phyloP scores from a whole-genome alignment of 2,113 vertebrate genomes.

The Sander lucioperca region DNA sequence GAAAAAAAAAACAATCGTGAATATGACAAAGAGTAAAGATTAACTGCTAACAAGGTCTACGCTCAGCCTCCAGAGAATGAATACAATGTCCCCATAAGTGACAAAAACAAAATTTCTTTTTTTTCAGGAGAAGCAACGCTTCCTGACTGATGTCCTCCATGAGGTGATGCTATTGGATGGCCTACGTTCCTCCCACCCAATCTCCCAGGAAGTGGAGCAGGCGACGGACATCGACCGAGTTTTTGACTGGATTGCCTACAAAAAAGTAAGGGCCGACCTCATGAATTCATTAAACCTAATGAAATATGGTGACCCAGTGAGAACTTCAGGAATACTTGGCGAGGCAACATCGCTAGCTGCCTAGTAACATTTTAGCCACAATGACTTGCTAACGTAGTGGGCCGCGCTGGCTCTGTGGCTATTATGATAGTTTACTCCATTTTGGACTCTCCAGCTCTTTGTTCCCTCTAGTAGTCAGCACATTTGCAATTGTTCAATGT shows the following conservation, averaged over 20 bases:
- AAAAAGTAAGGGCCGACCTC: conserved; percentile 85
- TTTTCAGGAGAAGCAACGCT: conserved; percentile 95
- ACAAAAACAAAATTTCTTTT: neutral
- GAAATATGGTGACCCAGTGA: neutral
- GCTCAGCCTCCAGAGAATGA: neutral
- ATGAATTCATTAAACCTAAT: neutral
- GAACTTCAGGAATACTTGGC: neutral
- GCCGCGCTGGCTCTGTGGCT: neutral
- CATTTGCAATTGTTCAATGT: neutral
- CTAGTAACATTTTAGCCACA: neutral
- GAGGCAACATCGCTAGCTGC: neutral
- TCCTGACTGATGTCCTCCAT: conserved; percentile 96
- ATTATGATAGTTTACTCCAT: neutral
- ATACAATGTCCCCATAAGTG: neutral
- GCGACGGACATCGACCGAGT: conserved; percentile 95
- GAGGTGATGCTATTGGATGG: conserved; percentile 98
- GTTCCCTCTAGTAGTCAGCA: neutral
- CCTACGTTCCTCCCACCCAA: conserved; percentile 94
- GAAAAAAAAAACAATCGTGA: too few relatives aligned
- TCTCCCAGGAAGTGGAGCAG: conserved; percentile 94
- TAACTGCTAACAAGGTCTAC: too few relatives aligned
- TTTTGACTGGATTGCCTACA: conserved; percentile 99
- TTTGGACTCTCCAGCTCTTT: neutral
- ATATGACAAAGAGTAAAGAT: too few relatives aligned
- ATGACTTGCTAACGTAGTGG: neutral